A percentile compares a stretch with the other conserved stretches of the same genome.
These are phyloP conservation scores for Syritta pipiens DNA, from an alignment of 2,888 invertebrate genomes.

Conservation along the genomic window DNA sequence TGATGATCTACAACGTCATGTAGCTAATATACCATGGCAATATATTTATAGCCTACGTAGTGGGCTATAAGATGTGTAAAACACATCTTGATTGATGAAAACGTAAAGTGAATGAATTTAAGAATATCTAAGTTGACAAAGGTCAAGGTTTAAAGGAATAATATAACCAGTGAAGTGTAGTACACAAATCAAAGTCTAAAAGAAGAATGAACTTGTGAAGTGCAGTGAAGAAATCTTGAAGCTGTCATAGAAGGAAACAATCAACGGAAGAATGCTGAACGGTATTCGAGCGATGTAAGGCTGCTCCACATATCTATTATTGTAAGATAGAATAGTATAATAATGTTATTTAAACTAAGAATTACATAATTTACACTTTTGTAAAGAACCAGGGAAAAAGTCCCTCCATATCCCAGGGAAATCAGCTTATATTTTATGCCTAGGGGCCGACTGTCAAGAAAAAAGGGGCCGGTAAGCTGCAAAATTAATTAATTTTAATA, in stretches of 20 bases:
- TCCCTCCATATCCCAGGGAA: too few relatives aligned
- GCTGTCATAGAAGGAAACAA: background rate
- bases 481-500: background rate
- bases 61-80: too few relatives aligned
- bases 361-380: background rate
- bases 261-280: background rate
- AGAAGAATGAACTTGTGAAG: background rate
- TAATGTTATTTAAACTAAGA: background rate
- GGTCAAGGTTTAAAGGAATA: too few relatives aligned
- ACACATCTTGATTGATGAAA: too few relatives aligned
- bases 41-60: too few relatives aligned
- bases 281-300: background rate
- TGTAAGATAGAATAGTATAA: background rate
- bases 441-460: background rate
- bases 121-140: too few relatives aligned
- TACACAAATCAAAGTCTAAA: too few relatives aligned
- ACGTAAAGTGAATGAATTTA: too few relatives aligned
- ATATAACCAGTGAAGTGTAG: too few relatives aligned
- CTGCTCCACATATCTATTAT: too few relatives aligned
- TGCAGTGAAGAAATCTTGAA: background rate
- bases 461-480: background rate
- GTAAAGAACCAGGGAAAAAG: background rate
- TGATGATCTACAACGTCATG: too few relatives aligned
- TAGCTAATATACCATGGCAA: too few relatives aligned
- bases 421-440: background rate